phyloP scores from a whole-genome alignment of 2,888 invertebrate species.

The Sarcophaga caerulescens region DNA sequence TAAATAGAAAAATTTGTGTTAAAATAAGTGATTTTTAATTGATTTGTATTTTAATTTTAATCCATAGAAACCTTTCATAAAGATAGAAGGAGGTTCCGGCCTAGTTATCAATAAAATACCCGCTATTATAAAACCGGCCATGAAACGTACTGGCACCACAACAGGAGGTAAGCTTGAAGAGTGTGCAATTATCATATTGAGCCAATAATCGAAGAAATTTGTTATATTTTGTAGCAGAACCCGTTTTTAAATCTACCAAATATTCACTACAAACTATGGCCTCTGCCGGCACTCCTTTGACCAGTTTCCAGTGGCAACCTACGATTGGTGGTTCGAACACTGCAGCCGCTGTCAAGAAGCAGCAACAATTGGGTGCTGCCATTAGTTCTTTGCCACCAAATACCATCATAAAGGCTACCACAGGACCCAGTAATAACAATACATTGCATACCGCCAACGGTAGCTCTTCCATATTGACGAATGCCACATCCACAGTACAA shows the following conservation, averaged over 20 bases:
- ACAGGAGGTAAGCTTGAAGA: conserved; percentile 60
- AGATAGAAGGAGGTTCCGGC: conserved; percentile 69
- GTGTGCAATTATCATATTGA: neutral
- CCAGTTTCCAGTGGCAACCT: conserved; percentile 71
- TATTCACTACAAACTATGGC: conserved; percentile 74
- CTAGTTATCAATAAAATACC: conserved; percentile 74
- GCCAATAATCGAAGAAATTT: too few relatives aligned
- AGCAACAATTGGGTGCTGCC: conserved; percentile 73
- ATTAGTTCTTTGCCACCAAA: conserved; percentile 77
- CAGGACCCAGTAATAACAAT: conserved; percentile 51
- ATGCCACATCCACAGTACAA: conserved; percentile 67
- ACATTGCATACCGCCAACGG: conserved; percentile 70
- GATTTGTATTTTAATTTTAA: neutral
- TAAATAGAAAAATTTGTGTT: neutral
- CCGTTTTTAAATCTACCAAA: conserved; percentile 74
- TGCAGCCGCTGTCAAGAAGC: conserved; percentile 62
- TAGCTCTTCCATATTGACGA: conserved; percentile 58
- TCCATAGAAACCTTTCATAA: conserved; percentile 70
- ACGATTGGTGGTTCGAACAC: conserved; percentile 64
- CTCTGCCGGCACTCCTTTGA: conserved; percentile 72
- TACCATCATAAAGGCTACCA: conserved; percentile 76
- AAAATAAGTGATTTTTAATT: neutral
- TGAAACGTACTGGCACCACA: conserved; percentile 74
- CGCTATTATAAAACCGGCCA: conserved; percentile 72
- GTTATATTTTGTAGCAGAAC: conserved; percentile 50